Base-by-base conservation (phyloP, 2,797 vertebrate genomes). In the Aselliscus stoliczkanus region DNA sequence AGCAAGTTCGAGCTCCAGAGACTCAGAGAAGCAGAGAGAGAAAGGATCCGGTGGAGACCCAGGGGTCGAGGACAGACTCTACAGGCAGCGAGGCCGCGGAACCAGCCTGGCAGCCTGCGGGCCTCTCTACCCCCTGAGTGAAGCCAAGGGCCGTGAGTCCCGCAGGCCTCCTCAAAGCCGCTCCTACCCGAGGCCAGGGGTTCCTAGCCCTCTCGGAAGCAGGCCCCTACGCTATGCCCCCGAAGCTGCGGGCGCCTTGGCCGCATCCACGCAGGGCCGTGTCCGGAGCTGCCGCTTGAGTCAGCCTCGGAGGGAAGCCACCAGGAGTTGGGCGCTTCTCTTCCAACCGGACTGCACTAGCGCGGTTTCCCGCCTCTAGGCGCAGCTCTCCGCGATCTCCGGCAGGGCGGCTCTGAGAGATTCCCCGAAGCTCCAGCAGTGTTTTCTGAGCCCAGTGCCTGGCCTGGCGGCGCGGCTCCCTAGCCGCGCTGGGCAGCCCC, bases 401-500 rank as follows among this genome's bases (percentile, higher is more conserved):
- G 9, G 92, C 90, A 34, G 27, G 37, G 94, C 29, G 76, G 70
- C 83, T 96, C 80, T 50, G 77, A 76, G 72, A 93, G 76, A 60
- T 79, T 93, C 88, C 70, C 69, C 47, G 85, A 90, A 73, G 75
- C 94, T 76, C 31, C 93, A 29, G 86, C 80, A 29, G 96, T 77
- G 87, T 56, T 96, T 94, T 88, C 88, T 70, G 94, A 96, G 75
- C 73, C 56, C 88, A 29, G 95, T 90, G 72, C 93, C 88, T 42
- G 88, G 85, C 94, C 97, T 96, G 88, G 96, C 75, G 88, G 95
- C 67, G 80, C 47, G 92, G 88, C 54, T 96, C 37, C 9, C 27
- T 77, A 15, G 77, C 88, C 88, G 91, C 95, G 44, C 90, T 91
- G 96, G 96, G 97, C 96, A 96, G 96, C 96, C 94, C 96, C 67